Evolutionary conservation across 2,797 vertebrate species (phyloP), one percentile per base, ranked within the genome.

Genomic region (Ctenopoma multispine): DNA sequence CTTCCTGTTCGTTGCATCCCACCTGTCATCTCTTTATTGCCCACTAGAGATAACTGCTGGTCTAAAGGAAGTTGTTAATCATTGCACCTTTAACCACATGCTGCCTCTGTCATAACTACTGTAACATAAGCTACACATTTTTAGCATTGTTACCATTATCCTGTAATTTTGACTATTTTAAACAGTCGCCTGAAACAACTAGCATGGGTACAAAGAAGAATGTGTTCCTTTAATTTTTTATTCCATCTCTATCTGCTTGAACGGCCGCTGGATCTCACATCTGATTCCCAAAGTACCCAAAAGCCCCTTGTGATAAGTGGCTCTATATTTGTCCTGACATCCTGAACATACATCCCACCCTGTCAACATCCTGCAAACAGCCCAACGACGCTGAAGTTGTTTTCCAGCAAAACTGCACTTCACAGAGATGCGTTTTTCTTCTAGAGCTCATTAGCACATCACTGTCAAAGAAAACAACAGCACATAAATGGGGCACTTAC

Each of bases 281-380:
- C 60, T 49, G 69, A 76, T 65, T 79, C 68, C 60, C 44, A 68
- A 77, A 81, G 68, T 70, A 63, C 50, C 84, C 67, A 63, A 61
- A 76, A 73, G 50, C 75, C 76, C 74, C 72, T 63, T 60, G 27
- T 73, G 61, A 81, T 55, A 55, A 65, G 29, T 75, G 72, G 66
- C 51, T 85, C 82, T 86, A 78, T 88, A 86, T 90, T 80, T 89
- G 83, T 83, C 41, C 24, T 69, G 58, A 75, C 74, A 82, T 84
- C 72, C 74, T 69, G 69, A 88, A 73, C 77, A 69, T 81, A 78
- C 64, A 81, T 89, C 71, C 69, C 63, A 85, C 76, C 60, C 50
- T 44, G 78, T 77, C 80, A 61, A 84, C 82, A 86, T 88, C 77
- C 84, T 57, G n/a, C 68, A 77, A 72, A 75, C 62, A 54, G 29